These are phyloP conservation scores for Perdix hodgsoniae DNA, from an alignment of 2,797 vertebrate species.

Conservation along the genomic window DNA sequence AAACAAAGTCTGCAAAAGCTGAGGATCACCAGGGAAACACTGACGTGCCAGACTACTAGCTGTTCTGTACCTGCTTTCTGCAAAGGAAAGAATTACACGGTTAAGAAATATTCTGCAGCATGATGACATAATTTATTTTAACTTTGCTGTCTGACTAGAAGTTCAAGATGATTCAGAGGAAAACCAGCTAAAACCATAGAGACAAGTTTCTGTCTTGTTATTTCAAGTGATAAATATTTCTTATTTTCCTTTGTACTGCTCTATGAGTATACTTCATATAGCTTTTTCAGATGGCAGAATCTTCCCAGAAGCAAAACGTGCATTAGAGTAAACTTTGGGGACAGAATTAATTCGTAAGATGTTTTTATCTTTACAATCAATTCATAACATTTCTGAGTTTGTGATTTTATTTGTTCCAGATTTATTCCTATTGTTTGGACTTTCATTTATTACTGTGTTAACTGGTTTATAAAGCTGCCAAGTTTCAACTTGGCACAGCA, in stretches of 20 bases:
- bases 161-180: conserved; percentile 66
- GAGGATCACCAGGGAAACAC: neutral
- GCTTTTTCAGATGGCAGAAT: conserved; percentile 15
- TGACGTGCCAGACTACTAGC: neutral
- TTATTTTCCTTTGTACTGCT: conserved; percentile 24
- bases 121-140: conserved; percentile 68
- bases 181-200: conserved; percentile 56
- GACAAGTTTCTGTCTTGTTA: conserved; percentile 35
- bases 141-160: conserved; percentile 54
- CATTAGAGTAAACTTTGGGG: conserved; percentile 26
- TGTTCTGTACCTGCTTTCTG: conserved; percentile 47
- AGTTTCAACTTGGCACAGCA: conserved; percentile 28
- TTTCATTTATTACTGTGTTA: conserved; percentile 55
- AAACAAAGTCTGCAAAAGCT: conserved; percentile 29
- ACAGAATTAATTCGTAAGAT: neutral
- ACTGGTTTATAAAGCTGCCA: conserved; percentile 57
- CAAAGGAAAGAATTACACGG: conserved; percentile 64
- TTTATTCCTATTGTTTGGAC: conserved; percentile 50
- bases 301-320: conserved; percentile 35
- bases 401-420: conserved; percentile 40
- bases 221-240: conserved; percentile 60
- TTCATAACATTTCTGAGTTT: conserved; percentile 28
- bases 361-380: conserved; percentile 33
- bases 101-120: conserved; percentile 52
- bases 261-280: neutral